Percentiles rank a stretch among this genome's conserved stretches.
These are phyloP conservation scores for Irena cyanogastra DNA, from an alignment of 2,113 vertebrate genomes.

Conservation along the genomic window DNA sequence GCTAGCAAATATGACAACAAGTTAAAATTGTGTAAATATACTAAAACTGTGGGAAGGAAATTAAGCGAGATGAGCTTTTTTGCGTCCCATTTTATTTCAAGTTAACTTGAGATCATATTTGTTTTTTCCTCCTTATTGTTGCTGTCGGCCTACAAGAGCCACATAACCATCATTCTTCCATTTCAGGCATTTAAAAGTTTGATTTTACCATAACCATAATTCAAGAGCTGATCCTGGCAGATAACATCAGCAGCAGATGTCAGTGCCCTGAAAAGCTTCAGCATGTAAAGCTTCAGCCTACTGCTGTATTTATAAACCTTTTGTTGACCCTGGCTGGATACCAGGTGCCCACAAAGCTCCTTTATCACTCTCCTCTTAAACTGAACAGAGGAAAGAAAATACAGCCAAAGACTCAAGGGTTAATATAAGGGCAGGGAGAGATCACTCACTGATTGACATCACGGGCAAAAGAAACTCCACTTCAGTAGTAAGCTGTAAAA, in stretches of 20 bases:
- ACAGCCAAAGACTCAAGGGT: background rate
- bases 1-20: background rate
- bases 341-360: background rate
- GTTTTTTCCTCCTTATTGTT: background rate
- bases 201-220: background rate
- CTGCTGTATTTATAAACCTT: background rate
- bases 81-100: background rate
- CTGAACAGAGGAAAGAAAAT: background rate
- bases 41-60: background rate
- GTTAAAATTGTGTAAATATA: background rate
- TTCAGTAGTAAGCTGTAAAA: background rate
- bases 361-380: background rate
- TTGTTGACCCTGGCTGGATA: background rate
- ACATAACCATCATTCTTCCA: background rate
- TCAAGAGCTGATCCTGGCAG: background rate
- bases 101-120: background rate
- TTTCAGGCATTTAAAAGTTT: background rate
- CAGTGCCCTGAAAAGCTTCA: background rate
- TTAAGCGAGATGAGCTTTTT: accelerated
- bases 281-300: background rate
- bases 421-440: background rate
- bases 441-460: background rate
- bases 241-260: background rate
- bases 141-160: background rate
- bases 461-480: background rate